Evolutionary conservation across 2,113 vertebrate genomes (phyloP).

Genomic region (Etia nguti): DNA sequence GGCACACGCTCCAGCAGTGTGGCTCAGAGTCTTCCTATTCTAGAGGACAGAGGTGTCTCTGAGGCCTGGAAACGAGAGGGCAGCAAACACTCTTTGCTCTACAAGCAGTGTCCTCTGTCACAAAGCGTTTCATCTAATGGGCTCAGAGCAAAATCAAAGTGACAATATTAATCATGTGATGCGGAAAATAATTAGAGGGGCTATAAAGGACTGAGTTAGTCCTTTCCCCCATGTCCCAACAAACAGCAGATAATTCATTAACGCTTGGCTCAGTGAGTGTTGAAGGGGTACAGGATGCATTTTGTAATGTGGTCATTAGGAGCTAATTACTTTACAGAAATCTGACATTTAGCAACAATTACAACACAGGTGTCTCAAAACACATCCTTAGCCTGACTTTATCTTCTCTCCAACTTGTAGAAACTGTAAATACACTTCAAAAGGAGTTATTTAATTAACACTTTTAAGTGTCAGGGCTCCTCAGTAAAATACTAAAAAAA

Average conservation of each 20-base stretch:
- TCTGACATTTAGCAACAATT: not conserved
- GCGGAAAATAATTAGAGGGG: constrained; percentile 48
- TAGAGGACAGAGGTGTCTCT: constrained; percentile 8
- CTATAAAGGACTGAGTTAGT: constrained; percentile 29
- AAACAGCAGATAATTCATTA: not conserved
- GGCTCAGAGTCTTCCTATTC: not conserved
- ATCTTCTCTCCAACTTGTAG: not conserved
- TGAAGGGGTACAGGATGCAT: not conserved
- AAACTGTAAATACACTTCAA: not conserved
- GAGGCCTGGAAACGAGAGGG: not conserved
- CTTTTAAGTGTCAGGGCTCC: not conserved
- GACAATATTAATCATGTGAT: constrained; percentile 61
- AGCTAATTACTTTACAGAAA: not conserved
- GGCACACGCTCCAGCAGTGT: not conserved
- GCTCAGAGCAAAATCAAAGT: constrained; percentile 55
- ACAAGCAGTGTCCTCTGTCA: constrained; percentile 13
- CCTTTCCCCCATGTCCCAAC: not conserved
- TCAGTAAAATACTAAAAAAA: not conserved
- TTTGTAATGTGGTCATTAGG: not conserved
- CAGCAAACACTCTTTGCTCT: constrained; percentile 13
- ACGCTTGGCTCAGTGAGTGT: not conserved
- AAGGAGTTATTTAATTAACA: not conserved
- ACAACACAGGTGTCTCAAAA: not conserved
- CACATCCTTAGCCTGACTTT: not conserved
- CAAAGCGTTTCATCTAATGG: not conserved